A percentile compares a stretch with the other conserved stretches of the same genome.
phyloP scores from a whole-genome alignment of 2,113 vertebrate species.

The Menidia beryllina region DNA sequence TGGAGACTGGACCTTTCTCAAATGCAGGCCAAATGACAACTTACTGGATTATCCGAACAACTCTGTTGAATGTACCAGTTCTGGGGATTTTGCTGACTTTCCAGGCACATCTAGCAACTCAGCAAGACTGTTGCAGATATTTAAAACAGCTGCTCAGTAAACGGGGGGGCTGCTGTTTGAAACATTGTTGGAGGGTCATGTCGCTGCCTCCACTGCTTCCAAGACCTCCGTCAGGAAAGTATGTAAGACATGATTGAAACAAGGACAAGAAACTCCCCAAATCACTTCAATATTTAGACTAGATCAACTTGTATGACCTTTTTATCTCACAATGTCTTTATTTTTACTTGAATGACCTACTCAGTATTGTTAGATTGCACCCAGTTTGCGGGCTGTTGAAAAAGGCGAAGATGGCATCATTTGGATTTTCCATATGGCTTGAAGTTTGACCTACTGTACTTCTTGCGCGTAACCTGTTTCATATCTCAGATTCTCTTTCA shows the following conservation, averaged over 20 bases:
- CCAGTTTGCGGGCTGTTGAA: slow-evolving; percentile 1
- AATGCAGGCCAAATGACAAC: slow-evolving; percentile 32
- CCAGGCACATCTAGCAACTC: slow-evolving; percentile 43
- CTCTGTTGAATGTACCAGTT: slow-evolving; percentile 66
- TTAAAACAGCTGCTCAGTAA: slow-evolving; percentile 59
- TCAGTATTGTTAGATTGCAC: slow-evolving; percentile 62
- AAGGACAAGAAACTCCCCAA: slow-evolving; percentile 3
- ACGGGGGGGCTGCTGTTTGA: slow-evolving; percentile 14
- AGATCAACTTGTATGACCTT: not conserved
- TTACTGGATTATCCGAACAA: slow-evolving; percentile 39
- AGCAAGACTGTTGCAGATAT: slow-evolving; percentile 43
- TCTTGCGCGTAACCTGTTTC: slow-evolving; percentile 22
- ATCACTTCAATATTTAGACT: slow-evolving; percentile 18
- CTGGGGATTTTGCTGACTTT: slow-evolving; percentile 48
- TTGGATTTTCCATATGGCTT: slow-evolving; percentile 19
- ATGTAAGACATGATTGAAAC: slow-evolving; percentile 9
- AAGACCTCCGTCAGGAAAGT: not conserved
- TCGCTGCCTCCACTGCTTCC: slow-evolving; percentile 30
- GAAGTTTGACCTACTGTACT: slow-evolving; percentile 31
- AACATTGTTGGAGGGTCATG: slow-evolving; percentile 30
- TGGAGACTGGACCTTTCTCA: slow-evolving; percentile 19
- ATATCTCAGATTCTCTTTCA: slow-evolving; percentile 5
- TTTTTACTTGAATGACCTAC: slow-evolving; percentile 67
- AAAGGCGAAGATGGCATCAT: not conserved
- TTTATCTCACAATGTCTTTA: slow-evolving; percentile 13